Evolutionary conservation across 2,888 invertebrate genomes (phyloP), one percentile per base, ranked within the genome.

Genomic region (Scaptomyza parva): DNA sequence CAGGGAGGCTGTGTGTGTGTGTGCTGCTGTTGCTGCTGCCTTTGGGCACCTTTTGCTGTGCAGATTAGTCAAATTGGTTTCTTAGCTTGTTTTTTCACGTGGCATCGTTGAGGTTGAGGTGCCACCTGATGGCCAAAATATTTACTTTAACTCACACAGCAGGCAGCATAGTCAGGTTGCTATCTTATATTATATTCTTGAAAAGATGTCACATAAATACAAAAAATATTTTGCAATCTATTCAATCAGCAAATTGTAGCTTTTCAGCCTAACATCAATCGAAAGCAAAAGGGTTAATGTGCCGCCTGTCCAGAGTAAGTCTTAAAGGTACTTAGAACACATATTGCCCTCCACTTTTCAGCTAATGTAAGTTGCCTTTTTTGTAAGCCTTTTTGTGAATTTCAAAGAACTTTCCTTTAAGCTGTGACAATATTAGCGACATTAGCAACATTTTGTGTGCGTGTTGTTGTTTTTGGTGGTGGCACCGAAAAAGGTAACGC

Each of bases 21-120:
- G n/a, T n/a, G n/a, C n/a, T n/a, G n/a, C n/a, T n/a, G n/a, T n/a
- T n/a, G n/a, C n/a, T n/a, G n/a, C 40, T 41, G 47, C 9, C 5
- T 44, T 30, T 50, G 40, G 55, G 33, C 30, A n/a, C 41, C 28
- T 47, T 59, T 40, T 14, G 58, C 26, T 47, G 52, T 12, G 55
- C 60, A 76, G 86, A 82, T 85, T 82, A 81, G 80, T 76, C 63
- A 85, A 81, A 81, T 82, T 72, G 70, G 57, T 64, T 82, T 64
- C 45, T 35, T 20, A 14, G 40, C 6, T 12, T 30, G 30, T 47
- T 28, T 26, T 44, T 26, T 11, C 24, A 44, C 11, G 39, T 22
- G 4, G 6, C 35, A n/a, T n/a, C n/a, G n/a, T n/a, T n/a, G n/a
- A n/a, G 33, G 53, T 45, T 30, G 44, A 18, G 14, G 47, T 41